A percentile compares a stretch with the other conserved stretches of the same genome.
Conservation (phyloP, 2,113 vertebrate genomes). For the human (Homo sapiens) region DNA sequence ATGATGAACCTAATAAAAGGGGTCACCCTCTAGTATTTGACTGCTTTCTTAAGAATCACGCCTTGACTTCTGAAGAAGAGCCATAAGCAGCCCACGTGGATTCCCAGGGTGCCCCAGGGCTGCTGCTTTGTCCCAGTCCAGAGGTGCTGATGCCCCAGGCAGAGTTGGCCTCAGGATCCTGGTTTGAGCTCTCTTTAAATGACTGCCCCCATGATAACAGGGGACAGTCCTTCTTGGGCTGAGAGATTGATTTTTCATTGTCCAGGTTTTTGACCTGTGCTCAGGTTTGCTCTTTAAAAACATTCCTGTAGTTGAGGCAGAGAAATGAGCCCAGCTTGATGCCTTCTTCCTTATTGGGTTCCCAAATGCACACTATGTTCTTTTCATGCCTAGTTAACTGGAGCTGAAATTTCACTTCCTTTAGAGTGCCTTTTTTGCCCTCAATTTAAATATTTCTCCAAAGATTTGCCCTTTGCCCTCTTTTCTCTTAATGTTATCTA, state of each 20-base stretch:
- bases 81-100: conserved; percentile 88
- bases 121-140: conserved; percentile 87
- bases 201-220: conserved; percentile 78
- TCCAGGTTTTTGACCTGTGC: neutral
- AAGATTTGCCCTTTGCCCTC: neutral
- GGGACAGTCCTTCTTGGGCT: neutral
- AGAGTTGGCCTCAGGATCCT: conserved; percentile 77
- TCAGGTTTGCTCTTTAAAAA: conserved; percentile 29
- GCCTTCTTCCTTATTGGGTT: neutral
- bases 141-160: conserved; percentile 82
- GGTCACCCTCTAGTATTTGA: conserved; percentile 91
- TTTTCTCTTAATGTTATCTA: neutral
- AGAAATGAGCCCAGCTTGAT: neutral
- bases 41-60: conserved; percentile 88
- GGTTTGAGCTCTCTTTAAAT: conserved; percentile 83
- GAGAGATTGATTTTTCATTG: neutral
- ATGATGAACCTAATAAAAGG: conserved; percentile 96
- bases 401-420: neutral
- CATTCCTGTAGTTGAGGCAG: neutral
- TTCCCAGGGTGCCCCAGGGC: conserved; percentile 89
- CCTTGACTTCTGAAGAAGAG: conserved; percentile 87
- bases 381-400: neutral
- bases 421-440: neutral
- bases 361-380: neutral
- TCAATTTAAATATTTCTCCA: neutral